Percentiles rank a stretch among this genome's conserved stretches.
phyloP scores from a whole-genome alignment of 2,113 vertebrate genomes.

The Platysternon megacephalum region DNA sequence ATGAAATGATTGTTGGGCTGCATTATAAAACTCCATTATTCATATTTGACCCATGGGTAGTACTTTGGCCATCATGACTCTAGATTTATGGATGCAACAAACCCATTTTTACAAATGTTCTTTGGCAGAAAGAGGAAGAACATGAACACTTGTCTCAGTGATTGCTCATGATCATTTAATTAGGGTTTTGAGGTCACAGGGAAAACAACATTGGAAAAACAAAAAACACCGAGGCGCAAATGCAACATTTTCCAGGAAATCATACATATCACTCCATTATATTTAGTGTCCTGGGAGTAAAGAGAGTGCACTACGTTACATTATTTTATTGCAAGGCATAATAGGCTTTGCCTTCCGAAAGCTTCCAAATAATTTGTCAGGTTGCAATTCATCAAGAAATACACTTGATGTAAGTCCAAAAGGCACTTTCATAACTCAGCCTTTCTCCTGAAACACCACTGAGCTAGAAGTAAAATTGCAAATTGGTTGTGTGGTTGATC shows the following conservation, averaged over 20 bases:
- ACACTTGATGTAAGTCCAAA: slow-evolving; percentile 42
- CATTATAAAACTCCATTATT: neutral
- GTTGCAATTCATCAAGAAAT: slow-evolving; percentile 49
- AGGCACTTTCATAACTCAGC: slow-evolving; percentile 13
- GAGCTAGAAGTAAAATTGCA: neutral
- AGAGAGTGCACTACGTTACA: neutral
- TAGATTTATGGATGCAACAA: neutral
- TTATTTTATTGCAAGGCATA: slow-evolving; percentile 2
- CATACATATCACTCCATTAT: neutral
- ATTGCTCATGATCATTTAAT: neutral
- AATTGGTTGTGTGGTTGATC: neutral
- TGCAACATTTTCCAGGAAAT: neutral
- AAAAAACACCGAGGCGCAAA: neutral
- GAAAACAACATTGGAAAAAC: neutral
- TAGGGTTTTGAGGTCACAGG: neutral
- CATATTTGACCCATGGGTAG: neutral
- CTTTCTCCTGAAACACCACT: slow-evolving; percentile 12
- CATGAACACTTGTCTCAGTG: neutral
- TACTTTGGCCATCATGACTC: neutral
- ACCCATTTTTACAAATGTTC: neutral
- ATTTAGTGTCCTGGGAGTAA: neutral
- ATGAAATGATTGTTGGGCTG: neutral
- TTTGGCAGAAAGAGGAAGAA: neutral
- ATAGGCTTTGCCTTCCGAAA: neutral
- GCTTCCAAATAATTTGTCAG: slow-evolving; percentile 33